Base-by-base conservation (phyloP, 1,140 invertebrate species). In the Musca vetustissima region DNA sequence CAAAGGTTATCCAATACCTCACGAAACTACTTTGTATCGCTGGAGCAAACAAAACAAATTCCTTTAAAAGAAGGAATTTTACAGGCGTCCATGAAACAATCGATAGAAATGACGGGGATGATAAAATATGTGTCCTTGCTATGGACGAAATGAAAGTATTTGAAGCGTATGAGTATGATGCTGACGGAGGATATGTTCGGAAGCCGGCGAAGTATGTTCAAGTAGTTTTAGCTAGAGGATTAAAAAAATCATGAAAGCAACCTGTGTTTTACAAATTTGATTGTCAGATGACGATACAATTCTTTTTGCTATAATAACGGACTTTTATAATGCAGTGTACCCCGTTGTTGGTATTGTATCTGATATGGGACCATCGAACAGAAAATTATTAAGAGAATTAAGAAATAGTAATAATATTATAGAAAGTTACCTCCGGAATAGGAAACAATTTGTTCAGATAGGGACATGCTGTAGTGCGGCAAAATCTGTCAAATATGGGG, bases 171-270 rank as follows among this genome's bases (percentile, higher is more conserved):
- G 50, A 67, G 14, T 55, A 67, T 43, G 28, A 67, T 9, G 11
- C 14, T 2, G 14, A 8, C 11, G 43, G 13, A 14, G 55, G 48
- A 4, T 14, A 43, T 15, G 59, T 64, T 3, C 1, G 43, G n/a
- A 68, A 64, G 15, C 67, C 67, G 1, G 32, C 67, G 4, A 64
- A 61, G 11, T 61, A 68, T n/a, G 67, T 72, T 17, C 65, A 72
- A 64, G 67, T 67, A 36, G 67, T 66, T 13, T 70, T 74, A 19
- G 19, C 14, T 48, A 36, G 69, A 71, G 68, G 66, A 2, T 66
- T 83, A 11, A 61, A 71, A 64, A 25, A 17, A 9, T 75, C 74
- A 2, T 83, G 80, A 77, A 82, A 82, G 59, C 78, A 83, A 71
- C 75, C 75, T 0, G 64, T 83, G 14, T 81, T 72, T 57, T 76